Evolutionary conservation across 2,797 vertebrate genomes (phyloP), one percentile per base, ranked within the genome.

Genomic region (Arctocebus calabarensis): DNA sequence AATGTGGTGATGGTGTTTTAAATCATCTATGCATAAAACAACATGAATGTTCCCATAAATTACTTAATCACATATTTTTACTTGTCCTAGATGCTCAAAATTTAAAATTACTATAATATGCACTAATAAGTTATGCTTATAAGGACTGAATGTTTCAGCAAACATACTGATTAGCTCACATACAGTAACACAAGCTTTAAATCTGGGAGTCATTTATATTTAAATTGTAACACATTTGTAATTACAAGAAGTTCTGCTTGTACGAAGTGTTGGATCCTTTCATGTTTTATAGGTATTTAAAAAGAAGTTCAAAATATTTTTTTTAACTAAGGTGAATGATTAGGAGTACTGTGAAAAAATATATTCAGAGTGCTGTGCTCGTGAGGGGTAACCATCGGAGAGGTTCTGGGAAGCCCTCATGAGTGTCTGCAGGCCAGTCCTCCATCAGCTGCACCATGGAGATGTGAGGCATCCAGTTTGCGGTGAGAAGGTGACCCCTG

Each of bases 11-110:
- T 93, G 40, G 12, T 66, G 48, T 96, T 96, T 97, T 90, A 89
- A 88, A 82, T 87, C 27, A 91, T 45, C 32, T 95, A 3, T 92
- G 48, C 91, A 77, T 96, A 75, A 95, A 96, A 70, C 29, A 7
- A 43, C 9, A 62, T 71, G 45, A 93, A 14, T 93, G 6, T 94
- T 94, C 14, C 73, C 43, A 16, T 81, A 94, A 82, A 22, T 83
- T 84, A 73, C 52, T 92, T 86, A 82, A n/a, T 96, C 34, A 94
- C n/a, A n/a, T 29, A n/a, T 90, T 94, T 85, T 95, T 20, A 70
- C 29, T 45, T 66, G 37, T 93, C 20, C 0, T 19, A 85, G n/a
- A 25, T 73, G 43, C 2, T 88, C 71, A 78, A 75, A 55, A 81
- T 91, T 94, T 94, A 86, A 91, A 96, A 88, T 88, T 52, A 88